Base-by-base conservation (phyloP, 2,113 vertebrate species). In the Amblyopsis rosae region DNA sequence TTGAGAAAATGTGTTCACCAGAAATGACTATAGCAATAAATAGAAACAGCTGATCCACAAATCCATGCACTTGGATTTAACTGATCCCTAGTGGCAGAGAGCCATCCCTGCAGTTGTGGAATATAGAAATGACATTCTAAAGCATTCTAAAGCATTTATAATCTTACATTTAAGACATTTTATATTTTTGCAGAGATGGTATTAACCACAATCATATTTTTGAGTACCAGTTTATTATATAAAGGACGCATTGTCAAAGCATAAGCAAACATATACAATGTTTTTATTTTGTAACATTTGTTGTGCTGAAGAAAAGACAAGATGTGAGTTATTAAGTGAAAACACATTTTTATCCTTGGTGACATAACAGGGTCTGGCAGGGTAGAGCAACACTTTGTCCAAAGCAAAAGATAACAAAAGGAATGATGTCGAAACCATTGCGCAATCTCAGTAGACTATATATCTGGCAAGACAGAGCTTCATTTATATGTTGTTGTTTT, bases 241-340 rank as follows among this genome's bases (percentile, higher is more conserved):
- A 12, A 55, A 16, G 53, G 13, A 9, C n/a, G 2, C 65, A 48
- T 77, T 57, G 76, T 66, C 70, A 70, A 74, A 78, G 66, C 70
- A 62, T 75, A 55, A 87, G 87, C 67, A 76, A 62, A 71, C 57
- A 45, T 61, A 55, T 58, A 59, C 59, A 73, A 76, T 59, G 58
- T 47, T 74, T 71, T 70, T 79, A 70, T 82, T 65, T 71, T 75
- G 55, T 48, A 68, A 70, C 59, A 57, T 51, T 67, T 50, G 65
- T 75, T 55, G 70, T 72, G 67, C 71, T 70, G 51, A 75, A 50
- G 61, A 86, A 76, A 80, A 68, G 64, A 62, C 48, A 65, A 76
- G 79, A 85, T 85, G 73, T 83, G 87, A 86, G 77, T 83, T 77
- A 86, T 83, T 88, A 88, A 92, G 73, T 85, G 70, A 81, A 91